Base-by-base conservation (phyloP, 2,113 vertebrate species). In the Aplodontia rufa region DNA sequence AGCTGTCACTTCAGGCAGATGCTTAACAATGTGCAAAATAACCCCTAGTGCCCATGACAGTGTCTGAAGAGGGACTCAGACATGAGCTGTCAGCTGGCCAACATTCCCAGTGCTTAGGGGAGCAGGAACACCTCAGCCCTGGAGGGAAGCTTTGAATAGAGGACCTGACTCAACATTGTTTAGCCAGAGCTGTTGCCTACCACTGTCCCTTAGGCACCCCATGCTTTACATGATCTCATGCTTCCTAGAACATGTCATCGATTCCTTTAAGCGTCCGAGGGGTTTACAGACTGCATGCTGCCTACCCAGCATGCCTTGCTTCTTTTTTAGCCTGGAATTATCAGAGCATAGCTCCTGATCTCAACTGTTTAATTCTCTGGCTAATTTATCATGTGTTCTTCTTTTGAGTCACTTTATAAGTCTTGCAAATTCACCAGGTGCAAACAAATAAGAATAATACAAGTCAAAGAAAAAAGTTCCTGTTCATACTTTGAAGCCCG, bases 321-420 rank as follows among this genome's bases (percentile, higher is more conserved):
- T 89, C 82, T 76, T 82, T 62, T 68, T 82, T 62, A 78, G n/a
- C 60, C 74, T 88, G 35, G 76, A 78, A 40, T 82, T 91, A 86
- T 53, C 47, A 89, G 24, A 81, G 37, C 47, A 32, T 11, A 68
- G 28, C 68, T 93, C 22, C 55, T 79, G 47, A 26, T 82, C 8
- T 66, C 62, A 28, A 69, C 71, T 95, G 16, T 26, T 22, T n/a
- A 91, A 58, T 74, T 68, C 19, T 87, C 35, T 49, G 45, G 10
- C 19, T 92, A 75, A 45, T 49, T 87, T 93, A 45, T 88, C 30
- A 68, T 1, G 0, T 17, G 7, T 26, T 49, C 24, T 85, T 64
- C 42, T 80, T 78, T 68, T n/a, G 47, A 91, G 32, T 40, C 3
- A 47, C n/a, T 69, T 83, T 22, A 78, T 66, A 37, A 76, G 30